These are phyloP conservation scores for Campopleginae sp. DNA, from an alignment of 2,888 invertebrate genomes.

Conservation along the genomic window DNA sequence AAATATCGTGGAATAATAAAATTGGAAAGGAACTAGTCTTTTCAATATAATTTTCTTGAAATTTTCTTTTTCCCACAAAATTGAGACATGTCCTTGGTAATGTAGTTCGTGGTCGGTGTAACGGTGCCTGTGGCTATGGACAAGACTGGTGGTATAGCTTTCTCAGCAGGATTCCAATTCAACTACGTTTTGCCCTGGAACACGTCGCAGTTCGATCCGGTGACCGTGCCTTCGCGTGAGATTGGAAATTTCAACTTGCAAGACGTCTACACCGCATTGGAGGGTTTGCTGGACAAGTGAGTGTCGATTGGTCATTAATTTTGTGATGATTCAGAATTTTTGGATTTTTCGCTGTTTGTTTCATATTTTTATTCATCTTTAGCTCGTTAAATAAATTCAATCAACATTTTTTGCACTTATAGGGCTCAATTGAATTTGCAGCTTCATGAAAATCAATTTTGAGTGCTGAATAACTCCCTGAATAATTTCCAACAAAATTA, in stretches of 20 bases:
- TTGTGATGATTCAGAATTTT: neutral
- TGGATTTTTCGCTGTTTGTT: neutral
- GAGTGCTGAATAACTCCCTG: neutral
- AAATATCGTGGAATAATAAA: neutral
- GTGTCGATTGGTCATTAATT: conserved; percentile 57
- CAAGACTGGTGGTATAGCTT: conserved; percentile 78
- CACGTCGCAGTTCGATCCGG: conserved; percentile 78
- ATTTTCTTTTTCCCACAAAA: neutral
- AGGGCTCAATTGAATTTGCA: neutral
- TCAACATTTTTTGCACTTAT: neutral
- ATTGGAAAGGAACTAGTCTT: neutral
- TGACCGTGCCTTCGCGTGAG: conserved; percentile 75
- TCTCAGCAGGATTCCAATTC: conserved; percentile 80
- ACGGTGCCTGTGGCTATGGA: conserved; percentile 78
- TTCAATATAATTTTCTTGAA: neutral
- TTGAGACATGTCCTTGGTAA: conserved; percentile 39
- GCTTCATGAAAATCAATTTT: neutral
- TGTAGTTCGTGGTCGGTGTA: conserved; percentile 78
- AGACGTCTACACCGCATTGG: conserved; percentile 78
- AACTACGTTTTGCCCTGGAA: conserved; percentile 81
- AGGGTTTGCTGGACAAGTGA: conserved; percentile 79
- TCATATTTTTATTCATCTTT: neutral
- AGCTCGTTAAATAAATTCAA: neutral
- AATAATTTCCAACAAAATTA: neutral
- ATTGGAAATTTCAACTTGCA: conserved; percentile 76